A percentile compares a stretch with the other conserved stretches of the same genome.
Evolutionary conservation across 2,888 invertebrate species (phyloP).

Genomic region (Zygaena filipendulae): DNA sequence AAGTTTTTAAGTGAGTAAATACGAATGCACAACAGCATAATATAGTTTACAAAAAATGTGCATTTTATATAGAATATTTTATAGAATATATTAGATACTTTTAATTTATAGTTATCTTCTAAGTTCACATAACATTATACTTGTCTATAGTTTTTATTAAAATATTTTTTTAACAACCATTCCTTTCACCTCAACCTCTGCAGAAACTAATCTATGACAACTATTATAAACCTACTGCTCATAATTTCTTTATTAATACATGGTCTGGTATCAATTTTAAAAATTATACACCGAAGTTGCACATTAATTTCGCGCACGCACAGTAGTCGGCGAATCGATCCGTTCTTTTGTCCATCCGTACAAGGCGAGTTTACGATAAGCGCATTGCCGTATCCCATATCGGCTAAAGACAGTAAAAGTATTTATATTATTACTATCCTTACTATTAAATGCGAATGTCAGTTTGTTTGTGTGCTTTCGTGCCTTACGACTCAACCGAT

Average conservation of each 20-base stretch:
- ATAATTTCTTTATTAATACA: neutral
- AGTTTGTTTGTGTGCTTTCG: too few relatives aligned
- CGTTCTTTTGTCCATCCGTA: conserved; percentile 53
- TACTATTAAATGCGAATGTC: too few relatives aligned
- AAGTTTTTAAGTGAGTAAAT: too few relatives aligned
- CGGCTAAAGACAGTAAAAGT: conserved; percentile 42
- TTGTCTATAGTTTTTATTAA: too few relatives aligned
- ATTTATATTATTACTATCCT: too few relatives aligned
- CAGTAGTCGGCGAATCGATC: conserved; percentile 50
- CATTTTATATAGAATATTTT: too few relatives aligned
- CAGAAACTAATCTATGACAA: neutral
- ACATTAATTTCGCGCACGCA: conserved; percentile 22
- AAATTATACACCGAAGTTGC: conserved; percentile 15
- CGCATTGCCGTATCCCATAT: conserved; percentile 33
- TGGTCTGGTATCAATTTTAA: neutral
- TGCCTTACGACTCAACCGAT: too few relatives aligned
- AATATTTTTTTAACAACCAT: neutral
- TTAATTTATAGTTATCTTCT: too few relatives aligned
- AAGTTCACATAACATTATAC: too few relatives aligned
- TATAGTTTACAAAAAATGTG: too few relatives aligned
- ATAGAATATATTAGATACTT: too few relatives aligned
- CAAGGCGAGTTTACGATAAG: conserved; percentile 41
- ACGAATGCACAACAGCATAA: too few relatives aligned
- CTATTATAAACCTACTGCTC: neutral
- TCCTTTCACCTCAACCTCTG: neutral